Evolutionary conservation across 2,888 invertebrate species (phyloP), one percentile per base, ranked within the genome.

Genomic region (Belgica antarctica): DNA sequence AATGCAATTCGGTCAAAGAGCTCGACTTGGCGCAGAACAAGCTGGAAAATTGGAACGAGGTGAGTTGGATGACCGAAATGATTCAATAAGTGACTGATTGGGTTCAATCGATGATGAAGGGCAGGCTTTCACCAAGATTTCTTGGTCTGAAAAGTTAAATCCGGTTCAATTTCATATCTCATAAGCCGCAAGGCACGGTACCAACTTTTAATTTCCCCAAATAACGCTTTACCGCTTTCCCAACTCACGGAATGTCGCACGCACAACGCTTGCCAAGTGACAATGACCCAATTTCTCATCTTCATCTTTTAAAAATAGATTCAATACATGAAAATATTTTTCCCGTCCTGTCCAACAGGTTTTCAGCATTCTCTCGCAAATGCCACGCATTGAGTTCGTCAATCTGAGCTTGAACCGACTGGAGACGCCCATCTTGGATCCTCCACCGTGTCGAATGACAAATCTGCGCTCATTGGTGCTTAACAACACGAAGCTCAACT

Each of bases 21-120:
- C 84, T 96, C 74, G 96, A 97, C 79, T 84, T 97, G 75, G 94
- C 96, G 46, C 92, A 95, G 78, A 97, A 97, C 80, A 89, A 90
- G 78, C 84, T 96, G 22, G 86, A 87, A 72, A 87, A 91, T 76
- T 95, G 96, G 94, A 85, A 86, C 74, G 94, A 96, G 85, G 92
- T 91, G 81, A 80, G 77, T 71, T 46, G 34, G 59, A 7, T 46
- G 17, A 57, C 25, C 12, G n/a, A n/a, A n/a, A n/a, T n/a, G n/a
- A n/a, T n/a, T n/a, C n/a, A n/a, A n/a, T n/a, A n/a, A n/a, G n/a
- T n/a, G n/a, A n/a, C n/a, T n/a, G n/a, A n/a, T n/a, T n/a, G n/a
- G n/a, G n/a, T n/a, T n/a, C n/a, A n/a, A n/a, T n/a, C n/a, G n/a
- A n/a, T n/a, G n/a, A n/a, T n/a, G n/a, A n/a, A n/a, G n/a, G n/a